Evolutionary conservation across 2,113 vertebrate species (phyloP).

Genomic region (Siphamia tubifer): DNA sequence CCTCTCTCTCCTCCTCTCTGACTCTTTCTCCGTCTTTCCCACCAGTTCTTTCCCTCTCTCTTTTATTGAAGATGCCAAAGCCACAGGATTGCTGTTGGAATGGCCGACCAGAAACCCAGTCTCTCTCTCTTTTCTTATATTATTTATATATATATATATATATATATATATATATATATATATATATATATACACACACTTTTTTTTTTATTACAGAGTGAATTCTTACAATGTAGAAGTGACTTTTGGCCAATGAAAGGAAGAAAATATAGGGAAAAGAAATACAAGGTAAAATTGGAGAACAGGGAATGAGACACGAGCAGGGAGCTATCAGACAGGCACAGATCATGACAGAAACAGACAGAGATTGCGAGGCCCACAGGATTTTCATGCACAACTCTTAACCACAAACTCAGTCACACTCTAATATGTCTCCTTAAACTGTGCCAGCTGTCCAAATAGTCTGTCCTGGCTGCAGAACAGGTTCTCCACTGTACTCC

Average conservation of each 20-base stretch:
- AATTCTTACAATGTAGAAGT: constrained; percentile 70
- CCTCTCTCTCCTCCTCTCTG: constrained; percentile 11
- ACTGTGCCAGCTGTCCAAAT: constrained; percentile 87
- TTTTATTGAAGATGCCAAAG: constrained; percentile 76
- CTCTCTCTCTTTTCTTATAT: no score
- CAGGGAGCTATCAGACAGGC: neutral
- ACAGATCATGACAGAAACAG: constrained; percentile 22
- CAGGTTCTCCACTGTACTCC: constrained; percentile 81
- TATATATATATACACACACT: no score
- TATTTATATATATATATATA: no score
- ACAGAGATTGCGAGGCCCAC: constrained; percentile 34
- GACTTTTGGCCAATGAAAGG: constrained; percentile 65
- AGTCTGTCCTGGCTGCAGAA: constrained; percentile 73
- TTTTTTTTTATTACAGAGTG: constrained; percentile 84
- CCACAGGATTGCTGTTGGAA: constrained; percentile 83
- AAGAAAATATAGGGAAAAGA: neutral
- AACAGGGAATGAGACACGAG: neutral
- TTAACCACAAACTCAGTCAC: constrained; percentile 76
- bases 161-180: no score
- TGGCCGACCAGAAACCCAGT: constrained; percentile 82
- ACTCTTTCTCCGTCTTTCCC: neutral
- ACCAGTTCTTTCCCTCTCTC: neutral
- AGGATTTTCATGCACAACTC: constrained; percentile 80
- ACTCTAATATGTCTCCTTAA: constrained; percentile 75
- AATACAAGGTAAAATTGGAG: neutral